Percentiles rank a stretch among this genome's conserved stretches.
phyloP scores from a whole-genome alignment of 2,113 vertebrate species.

The Manacus vitellinus region DNA sequence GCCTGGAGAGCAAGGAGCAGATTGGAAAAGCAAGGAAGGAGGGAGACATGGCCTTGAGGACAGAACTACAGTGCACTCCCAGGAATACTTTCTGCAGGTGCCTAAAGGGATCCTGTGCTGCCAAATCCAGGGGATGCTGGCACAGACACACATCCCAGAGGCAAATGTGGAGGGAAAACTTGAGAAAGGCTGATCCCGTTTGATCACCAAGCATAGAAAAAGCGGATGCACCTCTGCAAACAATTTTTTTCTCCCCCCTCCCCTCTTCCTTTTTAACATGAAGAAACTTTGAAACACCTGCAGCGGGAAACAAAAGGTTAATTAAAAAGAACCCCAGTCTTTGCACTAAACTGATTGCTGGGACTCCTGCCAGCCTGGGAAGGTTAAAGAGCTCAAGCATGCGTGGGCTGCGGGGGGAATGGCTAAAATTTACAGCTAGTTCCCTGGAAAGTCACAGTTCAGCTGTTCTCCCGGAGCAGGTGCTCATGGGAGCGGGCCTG shows the following conservation, averaged over 20 bases:
- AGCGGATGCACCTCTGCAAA: background rate
- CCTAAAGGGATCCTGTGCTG: background rate
- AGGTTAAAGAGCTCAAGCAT: conserved; percentile 73
- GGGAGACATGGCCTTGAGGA: background rate
- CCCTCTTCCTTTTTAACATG: background rate
- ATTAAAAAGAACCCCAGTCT: conserved; percentile 66
- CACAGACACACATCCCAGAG: background rate
- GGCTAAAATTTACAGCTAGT: conserved; percentile 71
- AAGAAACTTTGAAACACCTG: conserved; percentile 60
- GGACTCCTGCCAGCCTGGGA: conserved; percentile 67
- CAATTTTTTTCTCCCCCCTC: background rate
- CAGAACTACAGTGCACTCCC: rapidly evolving
- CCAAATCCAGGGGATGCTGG: background rate
- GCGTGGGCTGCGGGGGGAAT: conserved; percentile 51
- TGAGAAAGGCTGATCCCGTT: background rate
- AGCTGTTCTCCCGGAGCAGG: conserved; percentile 76
- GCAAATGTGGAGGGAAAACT: background rate
- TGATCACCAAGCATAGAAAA: conserved; percentile 1
- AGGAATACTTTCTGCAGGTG: background rate
- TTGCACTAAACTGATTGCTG: conserved; percentile 64
- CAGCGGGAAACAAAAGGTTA: conserved; percentile 71
- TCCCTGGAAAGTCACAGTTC: conserved; percentile 77
- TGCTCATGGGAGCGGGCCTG: conserved; percentile 71
- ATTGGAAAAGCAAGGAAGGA: background rate
- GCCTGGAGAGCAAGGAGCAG: background rate